Evolutionary conservation across 2,888 invertebrate genomes (phyloP), one percentile per base, ranked within the genome.

Genomic region (Brachylomia viminalis): DNA sequence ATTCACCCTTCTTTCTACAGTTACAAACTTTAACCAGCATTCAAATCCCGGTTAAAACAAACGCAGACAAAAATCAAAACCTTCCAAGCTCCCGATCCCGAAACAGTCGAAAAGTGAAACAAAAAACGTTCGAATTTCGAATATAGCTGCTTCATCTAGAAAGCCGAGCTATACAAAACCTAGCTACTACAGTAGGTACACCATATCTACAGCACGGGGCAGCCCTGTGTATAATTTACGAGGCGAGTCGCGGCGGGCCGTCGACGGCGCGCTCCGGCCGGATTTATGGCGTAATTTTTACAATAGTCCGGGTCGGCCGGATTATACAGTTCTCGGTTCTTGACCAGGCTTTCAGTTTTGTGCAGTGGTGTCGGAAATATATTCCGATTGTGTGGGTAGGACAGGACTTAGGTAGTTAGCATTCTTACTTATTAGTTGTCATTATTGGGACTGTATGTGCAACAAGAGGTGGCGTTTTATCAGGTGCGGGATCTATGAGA

Each of bases 241-340:
- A 88, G 85, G 68, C 89, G 90, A 91, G 91, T 91, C 91, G 92
- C 91, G 88, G 88, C 92, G 92, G 91, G 79, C 84, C 85, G 87
- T 85, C 85, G 80, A 72, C 87, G 85, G 77, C 85, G 84, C 83
- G 83, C 86, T 72, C 79, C 54, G 92, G 90, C 88, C 92, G 91
- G 93, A 95, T 95, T 95, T 95, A 95, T 94, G 86, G 93, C 91
- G 93, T 93, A 93, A 95, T 95, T 95, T 95, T 95, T 95, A 95
- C 94, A 95, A 95, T 95, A 92, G 92, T 90, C 91, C 90, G 89
- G 77, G 77, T 71, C 71, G 89, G 87, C 86, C 83, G 90, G 80
- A 90, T 92, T 91, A 91, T 90, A 91, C 91, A 91, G 87, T 88
- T 82, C 88, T 87, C 83, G 82, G 86, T 86, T 82, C 87, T 86